Percentiles rank a stretch among this genome's conserved stretches.
phyloP scores from a whole-genome alignment of 1,140 invertebrate genomes.

The Notospermus geniculatus region DNA sequence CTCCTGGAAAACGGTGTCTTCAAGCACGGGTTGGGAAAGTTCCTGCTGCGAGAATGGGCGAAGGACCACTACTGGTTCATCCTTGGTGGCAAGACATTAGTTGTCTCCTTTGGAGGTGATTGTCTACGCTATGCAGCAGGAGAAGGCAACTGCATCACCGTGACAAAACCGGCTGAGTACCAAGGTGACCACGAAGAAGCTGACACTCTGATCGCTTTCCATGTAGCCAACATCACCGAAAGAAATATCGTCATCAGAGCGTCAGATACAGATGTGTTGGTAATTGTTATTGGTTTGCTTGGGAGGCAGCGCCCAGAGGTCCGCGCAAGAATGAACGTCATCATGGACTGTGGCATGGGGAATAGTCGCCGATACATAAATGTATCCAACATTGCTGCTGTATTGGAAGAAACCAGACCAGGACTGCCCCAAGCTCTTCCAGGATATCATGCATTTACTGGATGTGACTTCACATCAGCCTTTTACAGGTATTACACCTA shows the following conservation, averaged over 20 bases:
- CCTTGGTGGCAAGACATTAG: too few species aligned
- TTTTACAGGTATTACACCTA: not conserved
- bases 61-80: constrained; percentile 8
- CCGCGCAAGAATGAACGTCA: too few species aligned
- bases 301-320: not conserved
- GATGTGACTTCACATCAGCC: not conserved
- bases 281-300: not conserved
- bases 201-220: constrained; percentile 10
- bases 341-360: constrained; percentile 9
- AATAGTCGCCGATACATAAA: constrained; percentile 3
- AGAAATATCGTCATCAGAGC: not conserved
- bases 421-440: not conserved
- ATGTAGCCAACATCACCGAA: not conserved
- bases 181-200: constrained; percentile 9
- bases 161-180: not conserved
- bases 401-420: not conserved
- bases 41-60: constrained; percentile 14
- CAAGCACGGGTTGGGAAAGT: constrained; percentile 10
- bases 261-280: constrained; percentile 6
- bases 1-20: constrained; percentile 6
- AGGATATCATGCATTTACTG: not conserved
- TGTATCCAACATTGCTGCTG: not conserved
- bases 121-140: constrained; percentile 1
- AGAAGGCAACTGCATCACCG: not conserved
- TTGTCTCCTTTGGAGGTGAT: constrained; percentile 9